Percentiles rank a stretch among this genome's conserved stretches.
Evolutionary conservation across 2,888 invertebrate genomes (phyloP).

Genomic region (Chrysodeixis includens): DNA sequence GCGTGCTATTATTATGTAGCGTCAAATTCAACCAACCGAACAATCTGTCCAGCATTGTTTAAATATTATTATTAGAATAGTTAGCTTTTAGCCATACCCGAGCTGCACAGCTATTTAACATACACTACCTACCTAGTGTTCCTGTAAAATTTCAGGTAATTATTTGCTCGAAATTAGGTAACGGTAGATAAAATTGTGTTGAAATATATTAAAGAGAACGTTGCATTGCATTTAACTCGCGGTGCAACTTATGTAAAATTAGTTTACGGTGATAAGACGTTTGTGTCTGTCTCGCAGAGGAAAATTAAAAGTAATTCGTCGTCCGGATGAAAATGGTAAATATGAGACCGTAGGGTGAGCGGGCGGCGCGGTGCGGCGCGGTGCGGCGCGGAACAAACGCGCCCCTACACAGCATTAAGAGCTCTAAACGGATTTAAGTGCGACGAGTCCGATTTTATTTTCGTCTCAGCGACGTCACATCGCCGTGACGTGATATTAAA

Average conservation of each 20-base stretch:
- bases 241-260: slow-evolving; percentile 48
- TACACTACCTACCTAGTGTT: no score
- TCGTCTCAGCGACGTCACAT: slow-evolving; percentile 56
- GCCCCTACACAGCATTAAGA: slow-evolving; percentile 58
- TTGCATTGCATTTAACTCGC: slow-evolving; percentile 45
- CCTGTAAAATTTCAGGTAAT: no score
- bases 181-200: no score
- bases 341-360: slow-evolving; percentile 56
- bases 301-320: slow-evolving; percentile 66
- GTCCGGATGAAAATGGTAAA: slow-evolving; percentile 65
- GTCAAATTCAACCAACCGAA: no score
- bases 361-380: slow-evolving; percentile 12
- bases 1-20: no score
- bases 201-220: background rate
- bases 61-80: no score
- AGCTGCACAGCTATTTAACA: no score
- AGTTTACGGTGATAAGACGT: slow-evolving; percentile 44
- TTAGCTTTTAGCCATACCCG: no score
- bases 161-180: no score
- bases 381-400: slow-evolving; percentile 23
- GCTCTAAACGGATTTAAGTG: slow-evolving; percentile 65
- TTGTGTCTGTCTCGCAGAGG: slow-evolving; percentile 51
- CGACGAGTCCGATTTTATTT: slow-evolving; percentile 65
- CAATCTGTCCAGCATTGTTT: no score
- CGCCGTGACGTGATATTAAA: slow-evolving; percentile 42